Evolutionary conservation across 2,113 vertebrate genomes (phyloP), one percentile per base, ranked within the genome.

Genomic region (Lates calcarifer): DNA sequence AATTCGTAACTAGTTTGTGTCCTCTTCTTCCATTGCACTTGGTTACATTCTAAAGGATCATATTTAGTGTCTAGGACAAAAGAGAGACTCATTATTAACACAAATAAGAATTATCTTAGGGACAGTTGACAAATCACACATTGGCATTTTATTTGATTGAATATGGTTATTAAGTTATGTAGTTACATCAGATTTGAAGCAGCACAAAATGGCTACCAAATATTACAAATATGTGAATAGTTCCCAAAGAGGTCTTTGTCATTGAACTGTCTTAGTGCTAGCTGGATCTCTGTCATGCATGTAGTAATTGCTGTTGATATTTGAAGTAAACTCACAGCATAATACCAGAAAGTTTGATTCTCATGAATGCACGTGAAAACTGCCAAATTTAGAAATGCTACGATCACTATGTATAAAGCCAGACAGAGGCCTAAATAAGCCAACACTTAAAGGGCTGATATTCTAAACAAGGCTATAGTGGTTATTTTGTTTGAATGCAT

Each of bases 371-470:
- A 15, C 18, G 6, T 18, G 17, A 47, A 43, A 43, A 43, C 14
- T 15, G 41, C 41, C 41, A 43, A 5, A 43, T 43, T 43, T 43
- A 43, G 15, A 43, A 20, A 47, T 47, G 45, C 2, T 33, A 13
- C 9, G 65, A 15, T 49, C 15, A 24, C 55, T 39, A 2, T 58
- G 49, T 58, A 11, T 51, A 68, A 77, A 62, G 33, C 0, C 45
- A 78, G 24, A 70, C 1, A 0, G 29, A 45, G 37, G 6, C 18
- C 20, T 20, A 5, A 60, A 61, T 5, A 37, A 5, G 33, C 22
- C 22, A 17, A 6, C n/a, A 0, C n/a, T 7, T 2, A 43, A n/a
- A 55, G 10, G 0, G 13, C 5, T 61, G 58, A 35, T 65, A 24
- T 12, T 14, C 9, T 47, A 31, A 70, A 7, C 17, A 43, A 26